These are phyloP conservation scores for Stegodyphus mimosarum DNA, from an alignment of 1,140 invertebrate genomes.

Conservation along the genomic window DNA sequence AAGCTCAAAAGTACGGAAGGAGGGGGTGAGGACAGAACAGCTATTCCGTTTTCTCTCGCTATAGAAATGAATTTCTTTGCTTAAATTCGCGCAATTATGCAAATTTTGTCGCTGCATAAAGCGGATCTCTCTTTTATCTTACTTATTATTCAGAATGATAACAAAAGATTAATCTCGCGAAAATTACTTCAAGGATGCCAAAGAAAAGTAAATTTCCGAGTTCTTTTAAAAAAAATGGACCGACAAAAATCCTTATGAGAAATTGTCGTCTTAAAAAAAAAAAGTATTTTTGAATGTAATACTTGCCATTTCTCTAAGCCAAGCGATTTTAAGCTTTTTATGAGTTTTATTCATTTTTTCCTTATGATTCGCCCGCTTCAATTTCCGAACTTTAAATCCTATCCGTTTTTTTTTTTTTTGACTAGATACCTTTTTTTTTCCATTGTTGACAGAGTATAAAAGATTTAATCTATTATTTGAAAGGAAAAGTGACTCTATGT, in stretches of 20 bases:
- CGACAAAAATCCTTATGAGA: too few relatives aligned
- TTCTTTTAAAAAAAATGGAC: too few relatives aligned
- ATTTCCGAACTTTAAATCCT: too few relatives aligned
- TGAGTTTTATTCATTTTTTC: too few relatives aligned
- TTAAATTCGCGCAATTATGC: slow-evolving; percentile 54
- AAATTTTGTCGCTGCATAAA: slow-evolving; percentile 51
- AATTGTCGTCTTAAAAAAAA: not conserved
- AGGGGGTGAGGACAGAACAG: not conserved
- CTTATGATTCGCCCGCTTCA: too few relatives aligned
- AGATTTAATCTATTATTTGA: too few relatives aligned
- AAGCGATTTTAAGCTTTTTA: too few relatives aligned
- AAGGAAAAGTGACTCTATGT: too few relatives aligned
- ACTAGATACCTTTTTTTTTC: too few relatives aligned
- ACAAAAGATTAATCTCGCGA: slow-evolving; percentile 58
- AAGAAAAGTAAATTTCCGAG: slow-evolving; percentile 12
- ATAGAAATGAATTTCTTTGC: slow-evolving; percentile 23
- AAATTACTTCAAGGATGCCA: slow-evolving; percentile 31
- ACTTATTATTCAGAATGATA: slow-evolving; percentile 55
- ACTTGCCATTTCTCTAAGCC: too few relatives aligned
- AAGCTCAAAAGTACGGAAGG: slow-evolving; percentile 38
- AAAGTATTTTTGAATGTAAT: not conserved
- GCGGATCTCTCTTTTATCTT: slow-evolving; percentile 53
- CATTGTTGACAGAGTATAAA: too few relatives aligned
- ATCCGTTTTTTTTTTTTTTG: too few relatives aligned
- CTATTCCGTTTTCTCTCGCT: not conserved